phyloP scores from a whole-genome alignment of 2,113 vertebrate genomes.

The Sylvicapra grimmia region DNA sequence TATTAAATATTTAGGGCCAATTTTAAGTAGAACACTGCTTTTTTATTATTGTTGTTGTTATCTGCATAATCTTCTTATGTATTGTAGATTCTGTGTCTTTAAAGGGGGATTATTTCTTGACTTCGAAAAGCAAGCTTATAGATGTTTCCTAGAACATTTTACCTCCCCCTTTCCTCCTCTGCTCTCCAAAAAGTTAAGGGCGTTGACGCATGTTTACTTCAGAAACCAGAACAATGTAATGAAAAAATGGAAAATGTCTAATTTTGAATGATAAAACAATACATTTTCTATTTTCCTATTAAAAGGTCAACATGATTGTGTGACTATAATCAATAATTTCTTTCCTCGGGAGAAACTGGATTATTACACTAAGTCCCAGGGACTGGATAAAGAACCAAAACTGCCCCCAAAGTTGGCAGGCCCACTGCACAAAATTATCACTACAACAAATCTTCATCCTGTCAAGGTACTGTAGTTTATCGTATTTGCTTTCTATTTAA shows the following conservation, averaged over 20 bases:
- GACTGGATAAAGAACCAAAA: constrained; percentile 94
- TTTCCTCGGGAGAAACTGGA: constrained; percentile 94
- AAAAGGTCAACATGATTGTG: constrained; percentile 96
- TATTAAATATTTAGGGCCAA: background rate
- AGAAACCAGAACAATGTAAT: background rate
- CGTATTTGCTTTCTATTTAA: background rate
- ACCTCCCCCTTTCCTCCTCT: background rate
- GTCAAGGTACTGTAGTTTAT: constrained; percentile 87
- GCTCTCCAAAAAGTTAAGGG: background rate
- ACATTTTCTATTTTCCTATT: constrained; percentile 46
- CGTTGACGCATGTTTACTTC: background rate
- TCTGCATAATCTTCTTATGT: background rate
- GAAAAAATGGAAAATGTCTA: background rate
- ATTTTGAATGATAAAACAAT: constrained; percentile 25
- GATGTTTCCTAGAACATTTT: background rate
- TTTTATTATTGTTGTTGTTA: background rate
- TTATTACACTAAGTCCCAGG: constrained; percentile 95
- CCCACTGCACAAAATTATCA: constrained; percentile 96
- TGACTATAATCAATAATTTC: constrained; percentile 98
- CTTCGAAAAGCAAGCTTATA: background rate
- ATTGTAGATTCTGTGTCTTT: background rate
- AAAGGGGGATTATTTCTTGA: background rate
- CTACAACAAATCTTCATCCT: constrained; percentile 95
- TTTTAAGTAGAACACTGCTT: background rate
- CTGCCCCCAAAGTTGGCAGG: constrained; percentile 91